A percentile compares a stretch with the other conserved stretches of the same genome.
These are phyloP conservation scores for Archocentrus centrarchus DNA, from an alignment of 2,113 vertebrate species.

Conservation along the genomic window DNA sequence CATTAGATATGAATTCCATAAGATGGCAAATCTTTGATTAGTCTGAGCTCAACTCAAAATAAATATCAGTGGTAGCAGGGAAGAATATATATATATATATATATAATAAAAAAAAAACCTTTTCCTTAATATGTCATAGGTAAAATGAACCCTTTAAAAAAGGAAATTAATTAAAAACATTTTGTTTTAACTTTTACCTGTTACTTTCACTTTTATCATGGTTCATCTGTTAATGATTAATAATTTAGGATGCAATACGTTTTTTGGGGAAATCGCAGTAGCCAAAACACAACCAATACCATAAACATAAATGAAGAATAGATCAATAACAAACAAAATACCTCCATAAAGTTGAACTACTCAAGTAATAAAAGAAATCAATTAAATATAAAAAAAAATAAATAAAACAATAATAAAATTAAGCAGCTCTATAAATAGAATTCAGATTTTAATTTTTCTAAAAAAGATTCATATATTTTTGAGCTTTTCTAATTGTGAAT, in stretches of 20 bases:
- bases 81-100: too few species aligned
- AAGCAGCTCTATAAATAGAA: neutral
- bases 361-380: too few species aligned
- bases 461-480: neutral
- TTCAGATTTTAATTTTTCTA: neutral
- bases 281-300: too few species aligned
- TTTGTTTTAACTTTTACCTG: neutral
- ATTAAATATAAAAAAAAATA: too few species aligned
- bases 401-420: neutral
- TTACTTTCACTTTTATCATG: neutral
- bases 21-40: conserved; percentile 71
- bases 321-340: too few species aligned
- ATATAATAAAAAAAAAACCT: neutral
- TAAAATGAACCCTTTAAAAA: neutral
- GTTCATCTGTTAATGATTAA: neutral
- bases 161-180: neutral
- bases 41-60: too few species aligned
- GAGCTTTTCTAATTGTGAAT: neutral
- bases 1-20: conserved; percentile 81
- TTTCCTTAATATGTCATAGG: neutral
- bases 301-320: too few species aligned
- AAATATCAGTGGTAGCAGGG: too few species aligned
- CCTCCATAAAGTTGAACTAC: too few species aligned
- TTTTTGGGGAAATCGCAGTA: too few species aligned
- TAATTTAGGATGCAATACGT: too few species aligned